A percentile compares a stretch with the other conserved stretches of the same genome.
Evolutionary conservation across 2,888 invertebrate species (phyloP).

Genomic region (Troglohyphantes excavatus): DNA sequence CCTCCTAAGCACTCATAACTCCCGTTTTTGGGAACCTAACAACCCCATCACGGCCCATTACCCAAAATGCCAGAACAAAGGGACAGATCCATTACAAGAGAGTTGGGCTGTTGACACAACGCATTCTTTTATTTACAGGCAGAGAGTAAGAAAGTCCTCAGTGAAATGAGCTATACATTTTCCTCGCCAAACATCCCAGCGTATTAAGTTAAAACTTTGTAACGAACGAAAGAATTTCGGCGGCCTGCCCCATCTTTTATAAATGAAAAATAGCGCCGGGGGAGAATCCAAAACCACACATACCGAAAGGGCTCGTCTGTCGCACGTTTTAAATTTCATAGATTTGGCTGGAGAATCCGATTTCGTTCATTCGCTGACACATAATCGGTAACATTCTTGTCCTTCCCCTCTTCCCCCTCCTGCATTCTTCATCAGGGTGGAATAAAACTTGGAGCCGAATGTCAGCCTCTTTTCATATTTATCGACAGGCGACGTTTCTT

Average conservation of each 20-base stretch:
- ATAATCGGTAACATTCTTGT: conserved; percentile 66
- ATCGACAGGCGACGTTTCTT: conserved; percentile 51
- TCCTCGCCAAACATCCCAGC: not conserved
- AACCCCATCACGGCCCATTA: conserved; percentile 1
- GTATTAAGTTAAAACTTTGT: conserved; percentile 24
- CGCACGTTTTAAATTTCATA: conserved; percentile 70
- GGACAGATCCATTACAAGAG: not conserved
- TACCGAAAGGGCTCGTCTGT: conserved; percentile 40
- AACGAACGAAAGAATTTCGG: conserved; percentile 5
- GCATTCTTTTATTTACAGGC: conserved; percentile 18
- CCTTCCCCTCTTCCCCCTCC: conserved; percentile 18
- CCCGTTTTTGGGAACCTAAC: too few relatives aligned
- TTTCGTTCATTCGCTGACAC: conserved; percentile 62
- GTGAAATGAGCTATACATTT: not conserved
- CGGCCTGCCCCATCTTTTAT: conserved; percentile 22
- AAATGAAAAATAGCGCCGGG: conserved; percentile 56
- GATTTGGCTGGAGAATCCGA: conserved; percentile 61
- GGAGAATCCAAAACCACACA: conserved; percentile 41
- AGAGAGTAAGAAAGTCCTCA: not conserved
- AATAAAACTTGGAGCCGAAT: conserved; percentile 64
- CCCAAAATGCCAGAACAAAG: not conserved
- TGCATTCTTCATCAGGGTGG: conserved; percentile 22
- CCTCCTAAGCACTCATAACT: not conserved
- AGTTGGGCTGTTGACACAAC: not conserved
- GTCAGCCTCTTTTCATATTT: conserved; percentile 59